A percentile compares a stretch with the other conserved stretches of the same genome.
These are phyloP conservation scores for Agriopis marginaria DNA, from an alignment of 2,888 invertebrate genomes.

Conservation along the genomic window DNA sequence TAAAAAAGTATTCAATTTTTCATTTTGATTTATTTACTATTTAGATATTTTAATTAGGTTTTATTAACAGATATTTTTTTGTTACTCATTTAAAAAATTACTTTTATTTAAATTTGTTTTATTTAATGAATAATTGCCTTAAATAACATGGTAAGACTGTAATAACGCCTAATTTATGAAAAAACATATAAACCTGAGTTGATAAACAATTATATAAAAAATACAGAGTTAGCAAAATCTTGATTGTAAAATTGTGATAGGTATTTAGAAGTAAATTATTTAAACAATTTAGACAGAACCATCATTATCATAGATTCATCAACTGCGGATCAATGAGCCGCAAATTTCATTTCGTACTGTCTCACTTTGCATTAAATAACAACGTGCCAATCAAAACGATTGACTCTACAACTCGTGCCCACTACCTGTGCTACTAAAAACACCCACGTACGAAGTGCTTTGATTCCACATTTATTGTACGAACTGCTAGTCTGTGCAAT, in stretches of 20 bases:
- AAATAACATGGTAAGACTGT: neutral
- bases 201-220: neutral
- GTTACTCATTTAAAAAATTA: too few relatives aligned
- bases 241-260: neutral
- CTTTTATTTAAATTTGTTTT: too few relatives aligned
- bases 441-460: too few relatives aligned
- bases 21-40: too few relatives aligned
- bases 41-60: too few relatives aligned
- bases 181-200: too few relatives aligned
- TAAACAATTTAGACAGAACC: neutral
- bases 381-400: neutral
- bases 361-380: neutral
- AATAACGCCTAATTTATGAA: too few relatives aligned
- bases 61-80: too few relatives aligned
- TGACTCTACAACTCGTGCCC: neutral
- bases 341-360: neutral
- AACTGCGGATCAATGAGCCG: conserved; percentile 3
- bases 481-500: too few relatives aligned
- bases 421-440: neutral
- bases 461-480: too few relatives aligned
- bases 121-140: neutral
- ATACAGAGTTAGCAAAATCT: neutral
- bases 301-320: neutral
- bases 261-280: neutral
- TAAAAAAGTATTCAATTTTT: too few relatives aligned